Base-by-base conservation (phyloP, 2,113 vertebrate genomes). In the Platysteira castanea region DNA sequence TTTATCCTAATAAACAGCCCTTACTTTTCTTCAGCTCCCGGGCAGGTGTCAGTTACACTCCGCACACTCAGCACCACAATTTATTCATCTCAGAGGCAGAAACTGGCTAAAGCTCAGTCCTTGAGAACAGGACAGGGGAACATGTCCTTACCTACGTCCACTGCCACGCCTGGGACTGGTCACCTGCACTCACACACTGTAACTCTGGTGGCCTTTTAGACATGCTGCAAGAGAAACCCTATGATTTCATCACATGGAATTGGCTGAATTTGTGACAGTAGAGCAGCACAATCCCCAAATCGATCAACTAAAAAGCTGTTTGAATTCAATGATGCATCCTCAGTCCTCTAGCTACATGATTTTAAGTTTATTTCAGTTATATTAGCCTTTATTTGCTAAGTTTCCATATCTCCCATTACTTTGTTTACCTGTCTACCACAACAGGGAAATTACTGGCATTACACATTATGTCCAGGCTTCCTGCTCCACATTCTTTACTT, bases 71-170 rank as follows among this genome's bases (percentile, higher is more conserved):
- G 61, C 60, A 78, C 22, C 82, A 50, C 31, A 35, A 52, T 4
- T 64, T 19, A 56, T 35, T 50, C 23, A 52, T 10, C 49, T 27
- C 61, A 39, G 0, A 0, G 46, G 46, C 69, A 5, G 1, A 4
- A 81, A 14, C 22, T 44, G 64, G 73, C 56, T 67, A 37, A 44
- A 92, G 37, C 50, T 84, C 13, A 1, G 24, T 70, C 63, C 68
- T 54, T 16, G 59, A 41, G 73, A 70, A 56, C 26, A 44, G 46
- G 21, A n/a, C 31, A 64, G 37, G 33, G 17, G 33, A 80, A 71
- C 17, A 9, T 1, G n/a, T 8, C 52, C 44, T 15, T 20, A 27
- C 2, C 1, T 7, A 2, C 1, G 9, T 9, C n/a, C 76, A 20
- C 41, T 61, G 64, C 63, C 64, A 9, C 8, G 23, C 26, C 28